Evolutionary conservation across 2,888 invertebrate genomes (phyloP).

Genomic region (Scotopteryx bipunctaria): DNA sequence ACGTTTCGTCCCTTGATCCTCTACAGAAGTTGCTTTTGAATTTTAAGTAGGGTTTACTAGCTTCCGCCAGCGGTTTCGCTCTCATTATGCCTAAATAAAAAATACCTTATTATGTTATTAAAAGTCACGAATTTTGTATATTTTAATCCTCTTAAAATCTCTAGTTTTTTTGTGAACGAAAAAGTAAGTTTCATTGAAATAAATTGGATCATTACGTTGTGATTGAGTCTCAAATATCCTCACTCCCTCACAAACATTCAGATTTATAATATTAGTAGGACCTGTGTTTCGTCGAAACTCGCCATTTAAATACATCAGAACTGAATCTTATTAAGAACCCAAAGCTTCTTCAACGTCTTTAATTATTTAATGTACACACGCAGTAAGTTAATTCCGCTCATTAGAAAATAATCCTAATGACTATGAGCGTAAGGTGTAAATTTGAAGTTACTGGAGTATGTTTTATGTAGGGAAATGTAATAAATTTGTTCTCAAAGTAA

Average conservation of each 20-base stretch:
- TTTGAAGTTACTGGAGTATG: background rate
- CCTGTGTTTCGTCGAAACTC: conserved; percentile 25
- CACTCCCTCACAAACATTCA: no score
- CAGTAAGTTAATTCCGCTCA: background rate
- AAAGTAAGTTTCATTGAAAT: no score
- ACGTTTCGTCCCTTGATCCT: conserved; percentile 25
- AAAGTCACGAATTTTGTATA: no score
- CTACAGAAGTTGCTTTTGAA: conserved; percentile 22
- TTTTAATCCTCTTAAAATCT: no score
- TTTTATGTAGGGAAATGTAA: background rate
- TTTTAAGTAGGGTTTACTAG: conserved; percentile 29
- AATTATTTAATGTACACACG: conserved; percentile 14
- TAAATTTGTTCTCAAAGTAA: conserved; percentile 7
- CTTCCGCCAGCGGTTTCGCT: no score
- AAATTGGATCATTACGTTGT: no score
- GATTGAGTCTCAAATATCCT: no score
- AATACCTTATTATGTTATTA: no score
- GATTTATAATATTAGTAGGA: no score
- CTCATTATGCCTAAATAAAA: no score
- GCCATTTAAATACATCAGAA: conserved; percentile 21
- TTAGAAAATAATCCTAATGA: conserved; percentile 3
- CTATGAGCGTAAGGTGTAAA: background rate
- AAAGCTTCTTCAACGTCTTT: background rate
- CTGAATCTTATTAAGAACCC: conserved; percentile 23
- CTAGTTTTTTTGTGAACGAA: no score